Base-by-base conservation (phyloP, 2,797 vertebrate species). In the Pelobates cultripes region DNA sequence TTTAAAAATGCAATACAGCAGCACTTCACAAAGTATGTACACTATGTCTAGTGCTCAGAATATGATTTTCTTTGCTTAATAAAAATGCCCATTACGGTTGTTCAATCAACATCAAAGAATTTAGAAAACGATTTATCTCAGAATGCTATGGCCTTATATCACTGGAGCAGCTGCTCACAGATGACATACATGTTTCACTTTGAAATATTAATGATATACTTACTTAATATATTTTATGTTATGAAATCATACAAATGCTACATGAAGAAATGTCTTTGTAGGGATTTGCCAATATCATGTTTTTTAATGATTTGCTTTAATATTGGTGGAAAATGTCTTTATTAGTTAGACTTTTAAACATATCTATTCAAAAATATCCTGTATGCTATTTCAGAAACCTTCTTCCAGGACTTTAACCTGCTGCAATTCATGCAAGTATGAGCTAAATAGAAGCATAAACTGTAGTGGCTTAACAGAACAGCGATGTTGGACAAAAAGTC, bases 341-440 rank as follows among this genome's bases (percentile, higher is more conserved):
- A 80, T 85, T 77, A 84, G 79, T 83, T 84, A 87, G 85, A 47
- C 57, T 75, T 68, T 60, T 67, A 61, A 69, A 75, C 42, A 51
- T 2, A 51, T 2, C 47, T 51, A 51, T 51, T 6, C 47, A 51
- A 51, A 51, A 6, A 6, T 51, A 51, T 51, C 47, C 47, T 51
- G 10, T 10, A 51, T 51, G 47, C 10, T 3, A 6, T 51, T 51
- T 51, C 5, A 10, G 47, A 10, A 51, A 51, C 47, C 5, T 3
- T 51, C 47, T 51, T 10, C 47, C 10, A 51, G 47, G 47, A 6
- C 47, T 10, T 28, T 28, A 28, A 28, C 28, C 28, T 28, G 28
- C 28, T 28, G 28, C 28, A 28, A 28, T 28, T 28, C 28, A 28
- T 28, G 28, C 28, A 28, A 28, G 28, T 28, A 51, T 51, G 5